phyloP scores from a whole-genome alignment of 2,797 vertebrate genomes.

The Vultur gryphus region DNA sequence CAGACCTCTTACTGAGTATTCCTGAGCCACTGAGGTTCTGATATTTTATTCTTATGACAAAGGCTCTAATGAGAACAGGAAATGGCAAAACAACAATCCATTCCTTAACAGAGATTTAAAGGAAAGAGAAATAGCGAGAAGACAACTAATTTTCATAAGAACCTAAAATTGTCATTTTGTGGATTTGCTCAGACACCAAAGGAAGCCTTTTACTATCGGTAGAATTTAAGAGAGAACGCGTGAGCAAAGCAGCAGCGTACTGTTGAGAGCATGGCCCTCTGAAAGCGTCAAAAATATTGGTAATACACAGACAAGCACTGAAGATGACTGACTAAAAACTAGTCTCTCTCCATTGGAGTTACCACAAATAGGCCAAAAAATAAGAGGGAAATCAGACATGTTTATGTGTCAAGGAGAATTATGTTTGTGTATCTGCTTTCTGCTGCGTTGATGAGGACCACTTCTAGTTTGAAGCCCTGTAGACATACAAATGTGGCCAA shows the following conservation, averaged over 20 bases:
- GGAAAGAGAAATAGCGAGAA: constrained; percentile 31
- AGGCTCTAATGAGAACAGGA: constrained; percentile 45
- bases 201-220: not conserved
- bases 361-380: not conserved
- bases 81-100: constrained; percentile 22
- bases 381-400: not conserved
- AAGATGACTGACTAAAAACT: not conserved
- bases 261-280: not conserved
- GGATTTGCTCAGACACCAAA: constrained; percentile 15
- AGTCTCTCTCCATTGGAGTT: not conserved
- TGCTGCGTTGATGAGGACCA: not conserved
- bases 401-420: not conserved
- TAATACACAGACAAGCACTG: not conserved
- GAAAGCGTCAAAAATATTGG: not conserved
- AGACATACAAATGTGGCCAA: not conserved
- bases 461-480: not conserved
- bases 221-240: not conserved
- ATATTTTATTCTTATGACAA: constrained; percentile 50
- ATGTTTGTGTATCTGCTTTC: not conserved
- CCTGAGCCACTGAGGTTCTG: constrained; percentile 3
- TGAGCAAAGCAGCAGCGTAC: not conserved
- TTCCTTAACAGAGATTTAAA: constrained; percentile 37
- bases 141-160: constrained; percentile 33
- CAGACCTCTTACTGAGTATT: not conserved
- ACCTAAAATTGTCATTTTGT: constrained; percentile 12